Conservation (phyloP, 2,113 vertebrate species). For the Furnarius figulus region DNA sequence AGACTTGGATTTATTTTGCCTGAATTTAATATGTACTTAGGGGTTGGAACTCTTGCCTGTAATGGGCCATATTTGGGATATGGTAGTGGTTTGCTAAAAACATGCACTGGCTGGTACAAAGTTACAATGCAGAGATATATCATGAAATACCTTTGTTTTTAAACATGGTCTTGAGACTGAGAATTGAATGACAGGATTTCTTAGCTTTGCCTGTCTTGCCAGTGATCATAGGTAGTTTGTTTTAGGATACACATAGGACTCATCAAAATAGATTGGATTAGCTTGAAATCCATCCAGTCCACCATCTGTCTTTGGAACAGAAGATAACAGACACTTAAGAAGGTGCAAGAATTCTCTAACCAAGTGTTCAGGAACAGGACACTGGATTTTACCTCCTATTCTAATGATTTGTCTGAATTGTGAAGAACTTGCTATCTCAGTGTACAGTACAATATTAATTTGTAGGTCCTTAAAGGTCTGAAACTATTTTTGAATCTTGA, state of each 20-base stretch:
- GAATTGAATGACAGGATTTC: background rate
- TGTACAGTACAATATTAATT: background rate
- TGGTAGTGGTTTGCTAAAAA: background rate
- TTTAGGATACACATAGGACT: background rate
- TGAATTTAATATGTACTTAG: background rate
- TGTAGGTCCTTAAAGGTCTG: background rate
- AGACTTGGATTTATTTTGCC: background rate
- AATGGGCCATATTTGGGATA: background rate
- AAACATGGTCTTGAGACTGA: background rate
- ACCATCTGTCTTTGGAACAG: background rate
- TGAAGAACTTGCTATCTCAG: background rate
- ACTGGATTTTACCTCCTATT: background rate
- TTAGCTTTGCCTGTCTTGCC: background rate
- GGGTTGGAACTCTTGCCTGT: background rate
- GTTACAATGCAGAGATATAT: background rate
- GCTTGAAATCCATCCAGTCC: background rate
- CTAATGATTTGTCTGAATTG: background rate
- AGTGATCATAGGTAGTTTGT: background rate
- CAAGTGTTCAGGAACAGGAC: background rate
- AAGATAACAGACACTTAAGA: background rate
- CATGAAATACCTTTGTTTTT: background rate
- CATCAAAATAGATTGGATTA: background rate
- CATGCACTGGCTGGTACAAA: background rate
- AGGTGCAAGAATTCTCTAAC: background rate
- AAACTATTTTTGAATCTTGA: background rate